Evolutionary conservation across 2,888 invertebrate species (phyloP).

Genomic region (Drosophila trichaetosa): DNA sequence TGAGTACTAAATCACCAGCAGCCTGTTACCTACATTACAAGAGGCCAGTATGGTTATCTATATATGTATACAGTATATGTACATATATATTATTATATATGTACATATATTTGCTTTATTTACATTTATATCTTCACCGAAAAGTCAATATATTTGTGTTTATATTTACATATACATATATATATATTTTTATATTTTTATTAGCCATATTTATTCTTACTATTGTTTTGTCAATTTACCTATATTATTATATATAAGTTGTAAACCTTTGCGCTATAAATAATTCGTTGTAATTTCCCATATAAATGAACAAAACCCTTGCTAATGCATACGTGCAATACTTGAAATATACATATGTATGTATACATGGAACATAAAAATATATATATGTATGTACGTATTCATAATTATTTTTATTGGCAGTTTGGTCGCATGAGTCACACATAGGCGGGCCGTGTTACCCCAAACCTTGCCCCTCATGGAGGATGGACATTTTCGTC

Average conservation of each 20-base stretch:
- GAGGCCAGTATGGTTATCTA: background rate
- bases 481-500: constrained; percentile 13
- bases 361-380: constrained; percentile 2
- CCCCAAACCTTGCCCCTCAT: constrained; percentile 14
- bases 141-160: background rate
- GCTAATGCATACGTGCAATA: constrained; percentile 9
- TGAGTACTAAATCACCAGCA: no score
- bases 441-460: constrained; percentile 32
- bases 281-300: constrained; percentile 3
- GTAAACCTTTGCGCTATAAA: no score
- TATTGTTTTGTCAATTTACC: background rate
- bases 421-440: constrained; percentile 32
- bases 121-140: background rate
- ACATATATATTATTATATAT: background rate
- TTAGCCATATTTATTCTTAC: background rate
- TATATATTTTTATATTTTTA: background rate
- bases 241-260: constrained; percentile 4
- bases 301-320: background rate
- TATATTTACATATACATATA: background rate
- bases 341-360: background rate
- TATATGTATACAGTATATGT: background rate
- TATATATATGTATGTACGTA: constrained; percentile 1
- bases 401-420: constrained; percentile 54
- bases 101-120: background rate
- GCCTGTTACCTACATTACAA: no score